A percentile compares a stretch with the other conserved stretches of the same genome.
Conservation (phyloP, 2,797 vertebrate genomes). For the Squalus acanthias region DNA sequence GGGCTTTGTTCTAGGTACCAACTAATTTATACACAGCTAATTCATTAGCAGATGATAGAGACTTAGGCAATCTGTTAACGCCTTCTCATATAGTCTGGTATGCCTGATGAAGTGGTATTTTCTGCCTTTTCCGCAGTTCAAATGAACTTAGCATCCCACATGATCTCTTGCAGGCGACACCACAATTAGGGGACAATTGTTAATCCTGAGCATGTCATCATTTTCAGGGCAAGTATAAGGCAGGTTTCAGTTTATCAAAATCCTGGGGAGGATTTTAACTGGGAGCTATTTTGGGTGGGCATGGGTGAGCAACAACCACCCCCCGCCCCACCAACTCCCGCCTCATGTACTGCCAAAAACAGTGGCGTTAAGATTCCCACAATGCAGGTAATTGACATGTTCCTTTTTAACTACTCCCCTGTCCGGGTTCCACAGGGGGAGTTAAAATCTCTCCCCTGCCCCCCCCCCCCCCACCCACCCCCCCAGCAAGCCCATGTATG, state of each 20-base stretch:
- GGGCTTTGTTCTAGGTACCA: neutral
- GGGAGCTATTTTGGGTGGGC: neutral
- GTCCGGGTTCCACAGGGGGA: neutral
- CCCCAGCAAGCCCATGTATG: neutral
- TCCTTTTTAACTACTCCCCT: neutral
- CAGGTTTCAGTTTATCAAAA: neutral
- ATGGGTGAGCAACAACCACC: neutral
- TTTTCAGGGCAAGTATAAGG: neutral
- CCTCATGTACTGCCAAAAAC: too few species aligned
- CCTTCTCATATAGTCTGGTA: neutral
- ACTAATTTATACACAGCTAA: neutral
- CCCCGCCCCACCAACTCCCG: neutral
- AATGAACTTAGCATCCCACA: neutral
- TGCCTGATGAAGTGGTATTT: neutral
- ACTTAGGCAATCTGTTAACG: neutral
- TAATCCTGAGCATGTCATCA: neutral
- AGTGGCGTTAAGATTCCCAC: too few species aligned
- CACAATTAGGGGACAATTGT: neutral
- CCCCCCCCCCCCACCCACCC: too few species aligned
- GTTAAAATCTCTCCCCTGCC: neutral
- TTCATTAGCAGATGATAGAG: neutral
- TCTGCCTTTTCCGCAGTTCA: neutral
- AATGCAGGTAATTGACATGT: neutral
- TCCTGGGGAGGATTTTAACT: neutral
- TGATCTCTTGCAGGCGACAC: neutral